Evolutionary conservation across 1,140 invertebrate species (phyloP), one percentile per base, ranked within the genome.

Genomic region (Conus betulinus): DNA sequence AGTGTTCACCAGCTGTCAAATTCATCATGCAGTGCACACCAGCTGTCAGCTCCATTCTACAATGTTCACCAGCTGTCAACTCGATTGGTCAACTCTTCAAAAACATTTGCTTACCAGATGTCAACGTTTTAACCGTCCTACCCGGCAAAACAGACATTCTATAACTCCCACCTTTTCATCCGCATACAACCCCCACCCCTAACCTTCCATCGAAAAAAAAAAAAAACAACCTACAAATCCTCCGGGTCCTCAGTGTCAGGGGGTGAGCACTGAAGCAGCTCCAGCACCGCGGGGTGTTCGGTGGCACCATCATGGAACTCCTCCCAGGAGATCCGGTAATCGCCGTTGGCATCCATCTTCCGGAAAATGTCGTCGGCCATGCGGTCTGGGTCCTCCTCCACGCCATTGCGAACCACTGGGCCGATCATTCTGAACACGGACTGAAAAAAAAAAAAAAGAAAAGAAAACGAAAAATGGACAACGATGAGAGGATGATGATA

Each of bases 371-470:
- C 57, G 51, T 83, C 39, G 2, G 83, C 84, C 67, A 88, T 11
- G 11, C 8, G 52, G 39, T 63, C 60, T 17, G 83, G 55, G 6
- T n/a, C 20, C 11, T 60, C 20, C 10, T 52, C n/a, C 13, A 20
- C 57, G 15, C 52, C 51, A 23, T 51, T 27, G 5, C 20, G n/a
- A 3, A 17, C 3, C n/a, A 10, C 67, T 15, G 53, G 74, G 3
- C 74, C 88, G 6, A 78, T 74, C 88, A 88, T 88, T 23, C 76
- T 85, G 84, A 85, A 88, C 39, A 88, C 76, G 11, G 88, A 51
- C 88, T 88, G 88, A n/a, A 53, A 55, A 55, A 3, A 39, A 25
- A 63, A 27, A 10, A 87, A 20, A 78, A 87, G 67, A 39, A 39
- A 39, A 39, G 39, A 3, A 39, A 39, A 39, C 39, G 39, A 39